These are phyloP conservation scores for Nasonovia ribisnigri DNA, from an alignment of 2,888 invertebrate genomes.

Conservation along the genomic window DNA sequence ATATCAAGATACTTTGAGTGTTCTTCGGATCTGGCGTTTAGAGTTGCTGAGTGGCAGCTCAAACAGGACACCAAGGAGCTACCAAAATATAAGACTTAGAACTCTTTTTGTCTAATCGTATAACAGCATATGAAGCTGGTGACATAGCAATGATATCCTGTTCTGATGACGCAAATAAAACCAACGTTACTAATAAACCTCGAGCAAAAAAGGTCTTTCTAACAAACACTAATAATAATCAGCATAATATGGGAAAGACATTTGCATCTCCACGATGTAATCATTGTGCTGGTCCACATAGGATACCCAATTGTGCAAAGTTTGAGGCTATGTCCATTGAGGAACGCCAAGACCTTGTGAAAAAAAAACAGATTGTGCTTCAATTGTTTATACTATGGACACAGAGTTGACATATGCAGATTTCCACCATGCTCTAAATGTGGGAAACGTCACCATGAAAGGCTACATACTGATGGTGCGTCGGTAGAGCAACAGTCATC, in stretches of 20 bases:
- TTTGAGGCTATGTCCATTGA: not conserved
- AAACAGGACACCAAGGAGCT: not conserved
- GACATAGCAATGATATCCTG: not conserved
- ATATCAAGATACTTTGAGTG: not conserved
- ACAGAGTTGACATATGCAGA: not conserved
- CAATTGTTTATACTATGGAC: not conserved
- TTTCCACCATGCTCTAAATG: not conserved
- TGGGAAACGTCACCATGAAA: not conserved
- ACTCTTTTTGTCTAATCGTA: not conserved
- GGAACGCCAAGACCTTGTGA: not conserved
- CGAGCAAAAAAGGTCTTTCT: not conserved
- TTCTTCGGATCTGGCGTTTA: not conserved
- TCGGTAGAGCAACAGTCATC: too few species aligned
- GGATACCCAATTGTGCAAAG: not conserved
- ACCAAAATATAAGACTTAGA: not conserved
- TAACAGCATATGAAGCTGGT: conserved; percentile 10
- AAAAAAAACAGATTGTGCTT: not conserved
- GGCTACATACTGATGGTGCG: not conserved
- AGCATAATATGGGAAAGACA: not conserved
- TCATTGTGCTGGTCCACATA: not conserved
- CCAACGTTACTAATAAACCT: not conserved
- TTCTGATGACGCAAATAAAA: not conserved
- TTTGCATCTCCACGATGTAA: not conserved
- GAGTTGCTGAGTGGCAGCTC: not conserved
- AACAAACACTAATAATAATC: not conserved